Evolutionary conservation across 2,113 vertebrate species (phyloP).

Genomic region (Urocynchramus pylzowi): DNA sequence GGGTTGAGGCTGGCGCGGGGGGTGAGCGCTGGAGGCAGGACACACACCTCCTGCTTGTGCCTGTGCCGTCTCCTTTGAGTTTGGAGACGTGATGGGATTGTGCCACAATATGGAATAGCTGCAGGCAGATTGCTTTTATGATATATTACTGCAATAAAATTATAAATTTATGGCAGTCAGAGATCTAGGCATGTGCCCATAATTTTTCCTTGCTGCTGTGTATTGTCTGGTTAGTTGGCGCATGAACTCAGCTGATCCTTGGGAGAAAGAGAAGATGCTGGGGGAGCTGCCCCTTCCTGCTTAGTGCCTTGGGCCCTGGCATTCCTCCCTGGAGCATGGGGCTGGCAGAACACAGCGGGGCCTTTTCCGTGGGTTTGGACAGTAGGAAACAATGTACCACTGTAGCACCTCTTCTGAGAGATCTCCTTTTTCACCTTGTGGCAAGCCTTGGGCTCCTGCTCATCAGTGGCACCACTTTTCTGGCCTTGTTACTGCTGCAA

Average conservation of each 20-base stretch:
- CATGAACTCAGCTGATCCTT: fast-evolving
- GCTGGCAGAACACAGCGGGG: fast-evolving
- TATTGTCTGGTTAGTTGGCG: not conserved
- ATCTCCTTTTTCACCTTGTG: not conserved
- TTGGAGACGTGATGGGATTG: not conserved
- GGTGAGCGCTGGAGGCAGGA: fast-evolving
- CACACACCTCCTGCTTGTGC: fast-evolving
- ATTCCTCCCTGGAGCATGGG: fast-evolving
- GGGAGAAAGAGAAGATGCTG: not conserved
- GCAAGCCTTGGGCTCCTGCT: not conserved
- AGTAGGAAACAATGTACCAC: not conserved
- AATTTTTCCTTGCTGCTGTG: not conserved
- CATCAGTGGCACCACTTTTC: not conserved
- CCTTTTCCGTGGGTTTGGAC: not conserved
- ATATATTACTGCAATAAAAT: conserved; percentile 8
- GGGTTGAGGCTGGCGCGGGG: fast-evolving
- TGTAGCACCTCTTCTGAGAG: not conserved
- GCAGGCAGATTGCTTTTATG: not conserved
- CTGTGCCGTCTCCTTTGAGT: not conserved
- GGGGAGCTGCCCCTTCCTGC: not conserved
- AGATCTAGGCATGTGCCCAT: not conserved
- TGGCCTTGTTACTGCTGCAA: not conserved
- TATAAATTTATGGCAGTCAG: not conserved
- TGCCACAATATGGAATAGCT: not conserved
- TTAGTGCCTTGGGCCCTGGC: not conserved